Base-by-base conservation (phyloP, 2,113 vertebrate genomes). In the Canis aureus region DNA sequence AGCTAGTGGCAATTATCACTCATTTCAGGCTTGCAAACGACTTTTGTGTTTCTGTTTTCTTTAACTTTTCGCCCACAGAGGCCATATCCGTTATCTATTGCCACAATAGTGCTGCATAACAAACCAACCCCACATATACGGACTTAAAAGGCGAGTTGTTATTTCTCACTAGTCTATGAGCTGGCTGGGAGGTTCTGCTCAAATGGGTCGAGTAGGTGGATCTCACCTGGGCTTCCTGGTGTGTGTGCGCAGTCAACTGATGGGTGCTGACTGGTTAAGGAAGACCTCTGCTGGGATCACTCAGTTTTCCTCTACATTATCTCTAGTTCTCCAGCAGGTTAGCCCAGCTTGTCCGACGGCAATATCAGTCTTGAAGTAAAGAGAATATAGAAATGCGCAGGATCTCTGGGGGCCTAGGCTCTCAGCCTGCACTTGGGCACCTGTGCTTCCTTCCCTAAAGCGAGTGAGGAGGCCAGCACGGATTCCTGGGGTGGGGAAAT, bases 391-490 rank as follows among this genome's bases (percentile, higher is more conserved):
- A 78, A 74, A 55, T 53, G 23, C 0, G 1, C 27, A 51, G 16
- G 19, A 35, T 16, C 15, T 69, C 60, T 59, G 38, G 19, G 60
- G 59, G 60, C 11, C 23, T 9, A 59, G 25, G 59, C 53, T 22
- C 22, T 23, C 59, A 43, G 6, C 22, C n/a, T n/a, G 7, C 25
- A 15, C n/a, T 5, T 53, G 0, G 0, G 7, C 32, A n/a, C 12
- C 76, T 62, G 9, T 17, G 85, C 27, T 55, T 55, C 20, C 49
- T 55, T 64, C 6, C 64, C 9, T 60, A 49, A 25, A 69, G n/a
- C 59, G 59, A 59, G n/a, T 5, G 20, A 78, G 4, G n/a, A n/a
- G 53, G n/a, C 16, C 27, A 49, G 27, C 27, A 51, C 8, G 80
- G 49, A 57, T 49, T 38, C 19, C 8, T 4, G 15, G 22, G 3